Conservation (phyloP, 1,140 invertebrate species). For the Trichomalopsis sarcophagae region DNA sequence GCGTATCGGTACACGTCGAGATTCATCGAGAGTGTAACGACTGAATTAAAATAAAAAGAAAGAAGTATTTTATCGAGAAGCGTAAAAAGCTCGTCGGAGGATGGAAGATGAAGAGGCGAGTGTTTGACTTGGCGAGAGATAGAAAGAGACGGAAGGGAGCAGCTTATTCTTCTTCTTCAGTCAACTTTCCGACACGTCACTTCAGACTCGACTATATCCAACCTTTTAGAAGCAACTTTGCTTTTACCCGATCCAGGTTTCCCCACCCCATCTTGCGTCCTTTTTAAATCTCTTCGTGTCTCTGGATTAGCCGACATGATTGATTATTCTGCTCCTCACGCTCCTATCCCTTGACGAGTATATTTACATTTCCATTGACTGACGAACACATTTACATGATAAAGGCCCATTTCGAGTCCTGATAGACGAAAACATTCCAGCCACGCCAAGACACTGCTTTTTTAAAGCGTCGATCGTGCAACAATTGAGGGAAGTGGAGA, state of each 20-base stretch:
- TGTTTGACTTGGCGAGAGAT: neutral
- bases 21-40: neutral
- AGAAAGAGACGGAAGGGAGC: neutral
- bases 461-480: no score
- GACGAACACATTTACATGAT: no score
- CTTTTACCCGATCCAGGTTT: no score
- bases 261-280: no score
- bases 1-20: no score
- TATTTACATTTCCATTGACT: neutral
- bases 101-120: neutral
- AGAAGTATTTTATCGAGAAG: neutral
- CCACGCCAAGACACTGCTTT: no score
- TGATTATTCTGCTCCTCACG: constrained; percentile 1
- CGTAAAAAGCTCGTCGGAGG: neutral
- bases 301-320: neutral
- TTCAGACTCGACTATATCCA: neutral
- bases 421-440: no score
- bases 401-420: no score
- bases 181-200: neutral
- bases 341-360: no score
- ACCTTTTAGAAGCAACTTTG: neutral
- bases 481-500: neutral
- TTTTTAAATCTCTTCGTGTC: neutral
- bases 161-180: neutral
- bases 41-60: neutral